Base-by-base conservation (phyloP, 2,888 invertebrate genomes). In the Heliconius ethilla region DNA sequence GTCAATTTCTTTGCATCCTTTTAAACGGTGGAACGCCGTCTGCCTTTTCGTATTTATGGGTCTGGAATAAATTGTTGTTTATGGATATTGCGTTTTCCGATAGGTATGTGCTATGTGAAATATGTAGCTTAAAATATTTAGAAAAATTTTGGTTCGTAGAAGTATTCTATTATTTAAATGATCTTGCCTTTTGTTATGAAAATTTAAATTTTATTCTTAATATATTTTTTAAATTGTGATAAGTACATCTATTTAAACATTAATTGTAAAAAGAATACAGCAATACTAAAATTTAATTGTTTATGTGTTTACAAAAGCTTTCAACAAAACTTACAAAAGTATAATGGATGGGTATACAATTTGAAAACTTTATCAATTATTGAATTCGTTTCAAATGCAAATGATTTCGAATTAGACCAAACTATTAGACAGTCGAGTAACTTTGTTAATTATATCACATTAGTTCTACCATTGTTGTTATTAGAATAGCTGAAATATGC, bases 21-120 rank as follows among this genome's bases (percentile, higher is more conserved):
- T 78, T 78, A 81, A 81, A 81, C 79, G 79, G 75, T 79, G 76
- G 78, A 72, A 79, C 78, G 75, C 78, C 80, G 87, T 85, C 85
- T 86, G 86, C 84, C 83, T 84, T 83, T 85, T 84, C 84, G 84
- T 89, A 91, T 91, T 90, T 91, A 88, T 89, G 89, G 87, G 85
- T 83, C 85, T 84, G 89, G 82, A 79, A 83, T 90, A 90, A 90
- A 91, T 90, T 85, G 84, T 87, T 88, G 88, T 89, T 89, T 89
- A 87, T 88, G 86, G 83, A 85, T 85, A 85, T 84, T 85, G 85
- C 82, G 82, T 83, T 84, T 80, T 83, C 83, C 51, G 51, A 51
- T 51, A 51, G 81, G 80, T 82, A 82, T 83, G 78, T 82, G 83
- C 84, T 83, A 80, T 81, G 81, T 81, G 81, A 81, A 79, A 80